These are phyloP conservation scores for Leptopilina myrica DNA, from an alignment of 2,888 invertebrate species.

Conservation along the genomic window DNA sequence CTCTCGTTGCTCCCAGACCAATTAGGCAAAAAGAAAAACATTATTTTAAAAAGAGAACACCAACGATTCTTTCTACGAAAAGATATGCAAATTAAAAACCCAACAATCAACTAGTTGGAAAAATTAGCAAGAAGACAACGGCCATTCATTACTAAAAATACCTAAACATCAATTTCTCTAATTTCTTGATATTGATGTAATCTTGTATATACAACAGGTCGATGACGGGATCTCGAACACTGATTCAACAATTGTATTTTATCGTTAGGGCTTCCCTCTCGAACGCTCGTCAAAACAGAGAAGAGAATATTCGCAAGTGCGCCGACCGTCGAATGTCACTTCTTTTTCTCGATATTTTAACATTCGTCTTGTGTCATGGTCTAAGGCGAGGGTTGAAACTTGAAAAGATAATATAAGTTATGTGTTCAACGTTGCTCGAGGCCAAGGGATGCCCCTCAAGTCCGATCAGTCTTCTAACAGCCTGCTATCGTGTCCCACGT, in stretches of 20 bases:
- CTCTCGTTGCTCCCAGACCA: no score
- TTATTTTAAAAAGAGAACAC: no score
- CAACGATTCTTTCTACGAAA: no score
- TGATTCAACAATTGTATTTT: conserved; percentile 40
- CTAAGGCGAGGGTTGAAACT: conserved; percentile 59
- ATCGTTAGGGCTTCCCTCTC: conserved; percentile 44
- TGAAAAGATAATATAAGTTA: conserved; percentile 71
- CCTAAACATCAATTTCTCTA: not conserved
- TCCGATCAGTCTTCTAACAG: conserved; percentile 72
- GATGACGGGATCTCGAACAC: conserved; percentile 35
- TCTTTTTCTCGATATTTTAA: conserved; percentile 32
- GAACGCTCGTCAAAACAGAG: conserved; percentile 43
- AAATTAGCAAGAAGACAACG: no score
- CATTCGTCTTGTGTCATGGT: conserved; percentile 55
- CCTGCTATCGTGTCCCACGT: conserved; percentile 69
- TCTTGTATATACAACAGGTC: conserved; percentile 33
- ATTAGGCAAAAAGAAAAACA: no score
- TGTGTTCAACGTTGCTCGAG: conserved; percentile 71
- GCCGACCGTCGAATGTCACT: conserved; percentile 19
- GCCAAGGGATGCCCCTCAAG: conserved; percentile 76
- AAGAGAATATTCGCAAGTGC: conserved; percentile 29
- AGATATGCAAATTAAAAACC: no score
- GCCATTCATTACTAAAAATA: no score
- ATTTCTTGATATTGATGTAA: not conserved
- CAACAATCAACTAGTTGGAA: no score